phyloP scores from a whole-genome alignment of 2,113 vertebrate species.

The Acanthisitta chloris region DNA sequence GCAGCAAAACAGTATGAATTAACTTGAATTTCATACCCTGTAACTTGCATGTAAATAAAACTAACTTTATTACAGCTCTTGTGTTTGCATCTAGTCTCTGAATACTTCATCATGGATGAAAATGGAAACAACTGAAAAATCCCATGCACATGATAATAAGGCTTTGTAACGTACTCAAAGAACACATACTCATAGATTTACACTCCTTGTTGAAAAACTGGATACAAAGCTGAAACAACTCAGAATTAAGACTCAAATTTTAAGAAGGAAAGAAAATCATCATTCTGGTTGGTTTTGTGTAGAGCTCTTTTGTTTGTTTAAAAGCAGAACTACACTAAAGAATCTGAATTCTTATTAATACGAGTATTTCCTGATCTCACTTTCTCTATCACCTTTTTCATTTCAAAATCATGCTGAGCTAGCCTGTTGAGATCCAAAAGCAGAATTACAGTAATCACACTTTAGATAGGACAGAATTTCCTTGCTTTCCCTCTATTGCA shows the following conservation, averaged over 20 bases:
- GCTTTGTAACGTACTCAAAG: not conserved
- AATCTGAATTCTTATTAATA: not conserved
- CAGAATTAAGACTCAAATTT: not conserved
- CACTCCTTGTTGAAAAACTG: not conserved
- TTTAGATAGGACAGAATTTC: not conserved
- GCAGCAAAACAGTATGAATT: constrained; percentile 1
- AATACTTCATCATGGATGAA: constrained; percentile 28
- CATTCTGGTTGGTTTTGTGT: not conserved
- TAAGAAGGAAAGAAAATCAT: not conserved
- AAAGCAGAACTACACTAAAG: not conserved
- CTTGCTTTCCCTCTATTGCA: not conserved
- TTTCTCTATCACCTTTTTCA: not conserved
- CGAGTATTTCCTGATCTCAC: not conserved
- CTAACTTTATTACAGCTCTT: constrained; percentile 43
- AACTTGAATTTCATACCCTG: not conserved
- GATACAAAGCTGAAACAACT: not conserved
- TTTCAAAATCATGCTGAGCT: not conserved
- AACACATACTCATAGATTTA: not conserved
- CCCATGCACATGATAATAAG: not conserved
- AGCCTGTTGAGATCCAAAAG: not conserved
- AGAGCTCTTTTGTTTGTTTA: not conserved
- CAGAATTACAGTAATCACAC: not conserved
- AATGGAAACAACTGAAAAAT: constrained; percentile 32
- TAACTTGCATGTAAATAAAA: constrained; percentile 46
- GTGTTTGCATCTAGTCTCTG: not conserved